A percentile compares a stretch with the other conserved stretches of the same genome.
These are phyloP conservation scores for Trachemys scripta DNA, from an alignment of 2,113 vertebrate species.

Conservation along the genomic window DNA sequence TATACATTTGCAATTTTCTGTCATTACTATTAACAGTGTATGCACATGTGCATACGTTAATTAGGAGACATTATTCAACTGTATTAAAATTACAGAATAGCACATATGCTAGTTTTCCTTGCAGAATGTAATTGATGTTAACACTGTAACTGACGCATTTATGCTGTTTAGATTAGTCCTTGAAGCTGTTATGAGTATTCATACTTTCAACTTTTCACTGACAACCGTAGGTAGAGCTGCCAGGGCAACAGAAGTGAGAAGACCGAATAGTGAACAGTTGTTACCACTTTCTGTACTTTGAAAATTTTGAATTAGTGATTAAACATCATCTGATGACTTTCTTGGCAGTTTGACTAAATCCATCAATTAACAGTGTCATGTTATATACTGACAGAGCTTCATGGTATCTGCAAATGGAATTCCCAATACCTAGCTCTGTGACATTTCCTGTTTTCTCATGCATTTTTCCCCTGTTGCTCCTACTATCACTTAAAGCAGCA, in stretches of 20 bases:
- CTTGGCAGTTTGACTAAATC: conserved; percentile 39
- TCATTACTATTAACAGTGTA: background rate
- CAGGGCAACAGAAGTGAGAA: background rate
- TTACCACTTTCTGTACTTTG: background rate
- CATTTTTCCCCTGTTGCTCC: conserved; percentile 61
- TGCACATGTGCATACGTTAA: background rate
- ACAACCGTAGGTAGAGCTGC: background rate
- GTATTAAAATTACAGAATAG: background rate
- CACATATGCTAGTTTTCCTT: background rate
- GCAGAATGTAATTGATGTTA: background rate
- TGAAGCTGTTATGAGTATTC: conserved; percentile 39
- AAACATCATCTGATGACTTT: conserved; percentile 49
- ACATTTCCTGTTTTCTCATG: conserved; percentile 75
- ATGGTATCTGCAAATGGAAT: conserved; percentile 54
- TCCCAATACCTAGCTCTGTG: conserved; percentile 58
- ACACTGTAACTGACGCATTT: conserved; percentile 21
- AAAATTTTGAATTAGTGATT: conserved; percentile 49
- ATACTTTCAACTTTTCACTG: background rate
- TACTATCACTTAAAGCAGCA: conserved; percentile 66
- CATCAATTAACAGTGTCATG: conserved; percentile 66
- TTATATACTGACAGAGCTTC: conserved; percentile 33
- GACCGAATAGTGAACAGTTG: conserved; percentile 19
- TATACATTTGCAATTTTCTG: background rate
- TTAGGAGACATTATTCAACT: background rate
- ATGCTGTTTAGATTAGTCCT: background rate